Evolutionary conservation across 1,140 invertebrate genomes (phyloP).

Genomic region (Drosophila lacertosa): DNA sequence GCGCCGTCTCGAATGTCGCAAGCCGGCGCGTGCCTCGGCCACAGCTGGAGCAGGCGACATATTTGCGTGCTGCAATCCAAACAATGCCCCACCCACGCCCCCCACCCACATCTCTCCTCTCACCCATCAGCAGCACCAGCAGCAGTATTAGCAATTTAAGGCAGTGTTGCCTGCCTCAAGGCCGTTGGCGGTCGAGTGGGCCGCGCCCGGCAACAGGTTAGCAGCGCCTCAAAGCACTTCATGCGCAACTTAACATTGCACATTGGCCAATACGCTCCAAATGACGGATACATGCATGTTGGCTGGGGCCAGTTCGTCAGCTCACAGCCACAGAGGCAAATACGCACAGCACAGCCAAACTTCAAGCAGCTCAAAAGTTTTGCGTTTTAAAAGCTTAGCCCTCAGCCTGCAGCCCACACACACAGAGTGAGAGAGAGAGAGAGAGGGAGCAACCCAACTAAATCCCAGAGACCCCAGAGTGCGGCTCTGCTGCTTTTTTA

Average conservation of each 20-base stretch:
- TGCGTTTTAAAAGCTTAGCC: slow-evolving; percentile 76
- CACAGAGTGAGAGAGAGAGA: no score
- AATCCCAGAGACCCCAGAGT: slow-evolving; percentile 59
- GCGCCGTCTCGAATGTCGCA: slow-evolving; percentile 70
- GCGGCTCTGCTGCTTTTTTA: slow-evolving; percentile 65
- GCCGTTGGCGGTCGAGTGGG: slow-evolving; percentile 43
- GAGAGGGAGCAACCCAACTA: slow-evolving; percentile 41
- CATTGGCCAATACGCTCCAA: slow-evolving; percentile 30
- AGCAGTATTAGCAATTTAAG: background rate
- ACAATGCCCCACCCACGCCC: slow-evolving; percentile 44
- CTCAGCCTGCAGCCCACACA: slow-evolving; percentile 28
- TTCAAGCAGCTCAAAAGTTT: slow-evolving; percentile 79
- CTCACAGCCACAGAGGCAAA: slow-evolving; percentile 73
- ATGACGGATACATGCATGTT: slow-evolving; percentile 22
- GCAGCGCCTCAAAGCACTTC: slow-evolving; percentile 17
- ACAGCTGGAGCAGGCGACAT: slow-evolving; percentile 59
- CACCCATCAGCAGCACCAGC: background rate
- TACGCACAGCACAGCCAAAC: slow-evolving; percentile 69
- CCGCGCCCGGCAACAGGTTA: slow-evolving; percentile 65
- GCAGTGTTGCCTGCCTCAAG: slow-evolving; percentile 41
- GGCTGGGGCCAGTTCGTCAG: slow-evolving; percentile 35
- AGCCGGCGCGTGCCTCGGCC: slow-evolving; percentile 62
- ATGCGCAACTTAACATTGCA: slow-evolving; percentile 63
- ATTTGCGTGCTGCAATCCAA: slow-evolving; percentile 76
- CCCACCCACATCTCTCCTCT: no score